These are phyloP conservation scores for Patella caerulea DNA, from an alignment of 2,888 invertebrate species.

Conservation along the genomic window DNA sequence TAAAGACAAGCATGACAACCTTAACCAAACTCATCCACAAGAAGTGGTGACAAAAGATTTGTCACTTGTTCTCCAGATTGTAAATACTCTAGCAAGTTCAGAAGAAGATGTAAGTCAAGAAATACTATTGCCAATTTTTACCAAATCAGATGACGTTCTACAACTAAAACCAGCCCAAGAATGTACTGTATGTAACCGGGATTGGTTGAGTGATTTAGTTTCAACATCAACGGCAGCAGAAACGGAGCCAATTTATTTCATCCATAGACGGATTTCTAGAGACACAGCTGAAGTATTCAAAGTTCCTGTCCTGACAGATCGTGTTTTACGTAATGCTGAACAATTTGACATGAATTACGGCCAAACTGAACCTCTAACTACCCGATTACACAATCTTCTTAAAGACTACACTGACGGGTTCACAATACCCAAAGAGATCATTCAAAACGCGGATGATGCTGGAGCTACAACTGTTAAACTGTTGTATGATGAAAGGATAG, in stretches of 20 bases:
- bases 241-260: slow-evolving; percentile 34
- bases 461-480: slow-evolving; percentile 57
- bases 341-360: slow-evolving; percentile 46
- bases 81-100: neutral
- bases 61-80: slow-evolving; percentile 8
- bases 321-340: slow-evolving; percentile 43
- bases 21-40: neutral
- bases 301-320: slow-evolving; percentile 47
- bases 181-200: slow-evolving; percentile 25
- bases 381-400: slow-evolving; percentile 48
- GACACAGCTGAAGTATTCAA: slow-evolving; percentile 44
- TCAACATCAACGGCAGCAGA: neutral
- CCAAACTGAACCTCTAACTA: slow-evolving; percentile 58
- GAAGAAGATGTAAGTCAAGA: neutral
- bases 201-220: neutral
- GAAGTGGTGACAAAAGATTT: slow-evolving; percentile 12
- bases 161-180: slow-evolving; percentile 20
- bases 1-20: neutral
- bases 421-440: slow-evolving; percentile 62
- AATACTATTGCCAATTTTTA: slow-evolving; percentile 19
- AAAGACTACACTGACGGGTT: slow-evolving; percentile 62
- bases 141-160: neutral
- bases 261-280: slow-evolving; percentile 43
- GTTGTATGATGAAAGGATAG: slow-evolving; percentile 58
- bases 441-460: slow-evolving; percentile 66